These are phyloP conservation scores for Microchrysa polita DNA, from an alignment of 2,888 invertebrate genomes.

Conservation along the genomic window DNA sequence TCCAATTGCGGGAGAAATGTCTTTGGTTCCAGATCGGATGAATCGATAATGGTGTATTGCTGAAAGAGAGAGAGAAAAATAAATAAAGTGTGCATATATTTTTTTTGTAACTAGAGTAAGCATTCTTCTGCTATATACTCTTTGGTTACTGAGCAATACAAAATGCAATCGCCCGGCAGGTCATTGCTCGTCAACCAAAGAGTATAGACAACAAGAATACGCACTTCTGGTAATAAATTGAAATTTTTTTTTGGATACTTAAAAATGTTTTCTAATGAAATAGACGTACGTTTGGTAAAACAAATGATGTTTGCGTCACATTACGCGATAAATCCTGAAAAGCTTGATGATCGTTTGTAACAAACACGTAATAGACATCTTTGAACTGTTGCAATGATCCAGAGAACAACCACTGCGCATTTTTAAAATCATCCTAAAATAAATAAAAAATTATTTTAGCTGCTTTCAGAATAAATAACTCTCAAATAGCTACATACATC, in stretches of 20 bases:
- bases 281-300: constrained; percentile 24
- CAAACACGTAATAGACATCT: constrained; percentile 68
- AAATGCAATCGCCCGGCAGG: no score
- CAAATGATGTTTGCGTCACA: neutral
- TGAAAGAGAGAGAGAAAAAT: constrained; percentile 35
- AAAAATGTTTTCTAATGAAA: no score
- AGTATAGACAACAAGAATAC: no score
- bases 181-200: no score
- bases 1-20: constrained; percentile 27
- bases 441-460: neutral
- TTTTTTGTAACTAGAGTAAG: no score
- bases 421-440: constrained; percentile 51
- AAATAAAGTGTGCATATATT: no score
- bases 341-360: constrained; percentile 64
- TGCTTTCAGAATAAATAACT: neutral
- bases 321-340: constrained; percentile 55
- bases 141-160: no score
- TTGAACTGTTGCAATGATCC: constrained; percentile 54
- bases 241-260: no score
- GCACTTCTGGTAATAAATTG: no score
- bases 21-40: constrained; percentile 35
- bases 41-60: constrained; percentile 45
- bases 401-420: constrained; percentile 49
- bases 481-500: constrained; percentile 55
- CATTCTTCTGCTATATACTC: no score